These are phyloP conservation scores for Macquaria ambigua DNA, from an alignment of 2,113 vertebrate species.

Conservation along the genomic window DNA sequence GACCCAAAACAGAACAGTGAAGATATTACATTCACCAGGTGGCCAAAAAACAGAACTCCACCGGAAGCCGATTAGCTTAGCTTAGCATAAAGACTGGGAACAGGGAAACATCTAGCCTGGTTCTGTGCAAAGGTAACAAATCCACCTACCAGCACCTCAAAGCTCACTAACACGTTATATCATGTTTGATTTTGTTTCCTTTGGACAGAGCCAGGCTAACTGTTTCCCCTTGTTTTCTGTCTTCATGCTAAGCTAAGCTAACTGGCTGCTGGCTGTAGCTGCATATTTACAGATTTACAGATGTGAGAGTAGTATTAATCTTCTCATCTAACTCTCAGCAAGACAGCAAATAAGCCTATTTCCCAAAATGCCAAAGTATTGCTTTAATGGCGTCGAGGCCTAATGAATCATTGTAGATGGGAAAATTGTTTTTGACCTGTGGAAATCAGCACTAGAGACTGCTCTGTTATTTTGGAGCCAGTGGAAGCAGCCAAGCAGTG, in stretches of 20 bases:
- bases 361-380: background rate
- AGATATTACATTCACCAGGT: too few species aligned
- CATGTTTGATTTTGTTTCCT: background rate
- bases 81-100: background rate
- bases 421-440: constrained; percentile 1
- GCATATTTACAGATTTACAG: background rate
- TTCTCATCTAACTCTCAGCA: background rate
- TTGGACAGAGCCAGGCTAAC: background rate
- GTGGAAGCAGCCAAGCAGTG: constrained; percentile 6
- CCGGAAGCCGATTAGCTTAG: background rate
- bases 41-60: too few species aligned
- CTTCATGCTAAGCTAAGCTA: background rate
- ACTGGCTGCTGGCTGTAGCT: background rate
- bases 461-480: constrained; percentile 36
- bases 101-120: too few species aligned
- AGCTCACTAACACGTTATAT: background rate
- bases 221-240: background rate
- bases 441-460: constrained; percentile 2
- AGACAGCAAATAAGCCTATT: background rate
- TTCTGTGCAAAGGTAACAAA: too few species aligned
- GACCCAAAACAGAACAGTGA: too few species aligned
- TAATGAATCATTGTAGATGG: background rate
- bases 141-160: background rate
- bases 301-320: background rate
- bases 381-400: background rate